phyloP scores from a whole-genome alignment of 2,888 invertebrate species.

The Rapana venosa region DNA sequence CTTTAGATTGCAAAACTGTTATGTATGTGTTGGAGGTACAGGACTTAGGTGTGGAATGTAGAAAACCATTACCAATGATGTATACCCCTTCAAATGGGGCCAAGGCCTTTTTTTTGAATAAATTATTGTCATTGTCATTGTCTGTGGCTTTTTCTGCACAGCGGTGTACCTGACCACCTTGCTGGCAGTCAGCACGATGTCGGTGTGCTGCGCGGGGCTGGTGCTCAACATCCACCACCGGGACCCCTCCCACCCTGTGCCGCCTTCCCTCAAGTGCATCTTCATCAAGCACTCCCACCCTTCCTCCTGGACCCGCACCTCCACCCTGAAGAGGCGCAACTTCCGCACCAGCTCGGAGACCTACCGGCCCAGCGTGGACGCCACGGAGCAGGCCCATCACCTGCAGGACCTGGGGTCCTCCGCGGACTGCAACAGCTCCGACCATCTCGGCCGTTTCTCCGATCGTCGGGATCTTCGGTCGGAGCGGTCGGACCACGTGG shows the following conservation, averaged over 20 bases:
- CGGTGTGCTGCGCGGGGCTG: conserved; percentile 61
- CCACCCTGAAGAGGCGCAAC: conserved; percentile 11
- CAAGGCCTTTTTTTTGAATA: no score
- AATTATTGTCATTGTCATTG: no score
- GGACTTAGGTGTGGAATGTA: no score
- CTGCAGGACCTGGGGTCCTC: conserved; percentile 25
- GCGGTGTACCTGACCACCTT: conserved; percentile 62
- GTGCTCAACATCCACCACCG: conserved; percentile 62
- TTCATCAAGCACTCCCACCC: conserved; percentile 33
- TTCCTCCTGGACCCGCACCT: conserved; percentile 24
- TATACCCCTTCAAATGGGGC: no score
- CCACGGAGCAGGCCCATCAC: not conserved
- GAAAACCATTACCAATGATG: no score
- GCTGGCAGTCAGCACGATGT: conserved; percentile 60
- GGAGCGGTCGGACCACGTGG: not conserved
- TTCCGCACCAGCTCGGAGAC: conserved; percentile 20
- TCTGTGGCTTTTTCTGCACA: conserved; percentile 40
- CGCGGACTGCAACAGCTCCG: not conserved
- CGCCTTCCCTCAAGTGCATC: conserved; percentile 46
- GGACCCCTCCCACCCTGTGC: conserved; percentile 53
- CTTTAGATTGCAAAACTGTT: no score
- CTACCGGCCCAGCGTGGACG: conserved; percentile 5
- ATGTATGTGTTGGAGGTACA: no score
- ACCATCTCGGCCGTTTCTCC: not conserved
- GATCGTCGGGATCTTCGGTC: not conserved